These are phyloP conservation scores for Romanogobio albipinnatus DNA, from an alignment of 2,113 vertebrate species.

Conservation along the genomic window DNA sequence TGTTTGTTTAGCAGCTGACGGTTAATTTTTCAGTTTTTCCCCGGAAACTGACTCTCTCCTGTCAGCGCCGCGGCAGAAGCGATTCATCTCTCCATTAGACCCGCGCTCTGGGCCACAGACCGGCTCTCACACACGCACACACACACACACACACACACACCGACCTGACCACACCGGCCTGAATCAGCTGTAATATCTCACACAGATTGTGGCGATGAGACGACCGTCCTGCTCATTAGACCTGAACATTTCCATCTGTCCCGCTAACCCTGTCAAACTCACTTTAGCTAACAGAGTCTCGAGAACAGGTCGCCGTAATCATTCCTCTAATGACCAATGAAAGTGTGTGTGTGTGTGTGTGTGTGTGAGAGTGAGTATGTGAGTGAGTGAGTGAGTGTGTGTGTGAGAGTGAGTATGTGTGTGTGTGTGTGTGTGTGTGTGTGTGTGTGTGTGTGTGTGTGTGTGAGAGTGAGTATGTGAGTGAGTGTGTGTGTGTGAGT, in stretches of 20 bases:
- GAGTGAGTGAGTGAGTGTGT: too few species aligned
- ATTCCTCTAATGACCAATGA: slow-evolving; percentile 2
- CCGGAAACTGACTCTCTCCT: neutral
- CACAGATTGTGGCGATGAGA: neutral
- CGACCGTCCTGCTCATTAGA: neutral
- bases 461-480: too few species aligned
- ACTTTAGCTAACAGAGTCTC: neutral
- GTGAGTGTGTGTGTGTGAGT: too few species aligned
- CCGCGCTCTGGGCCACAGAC: neutral
- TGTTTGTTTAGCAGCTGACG: slow-evolving; percentile 5
- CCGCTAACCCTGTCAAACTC: slow-evolving; percentile 10
- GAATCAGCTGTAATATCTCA: slow-evolving; percentile 21
- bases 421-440: too few species aligned
- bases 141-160: too few species aligned
- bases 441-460: too few species aligned
- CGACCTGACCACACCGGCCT: neutral
- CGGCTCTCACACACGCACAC: neutral
- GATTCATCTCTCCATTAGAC: slow-evolving; percentile 22
- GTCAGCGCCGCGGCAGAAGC: neutral
- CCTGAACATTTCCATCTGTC: slow-evolving; percentile 5
- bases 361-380: too few species aligned
- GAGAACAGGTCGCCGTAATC: neutral
- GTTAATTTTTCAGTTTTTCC: neutral
- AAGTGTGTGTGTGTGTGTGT: too few species aligned
- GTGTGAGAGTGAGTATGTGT: too few species aligned